Base-by-base conservation (phyloP, 2,888 invertebrate species). In the Drosophila testacea region DNA sequence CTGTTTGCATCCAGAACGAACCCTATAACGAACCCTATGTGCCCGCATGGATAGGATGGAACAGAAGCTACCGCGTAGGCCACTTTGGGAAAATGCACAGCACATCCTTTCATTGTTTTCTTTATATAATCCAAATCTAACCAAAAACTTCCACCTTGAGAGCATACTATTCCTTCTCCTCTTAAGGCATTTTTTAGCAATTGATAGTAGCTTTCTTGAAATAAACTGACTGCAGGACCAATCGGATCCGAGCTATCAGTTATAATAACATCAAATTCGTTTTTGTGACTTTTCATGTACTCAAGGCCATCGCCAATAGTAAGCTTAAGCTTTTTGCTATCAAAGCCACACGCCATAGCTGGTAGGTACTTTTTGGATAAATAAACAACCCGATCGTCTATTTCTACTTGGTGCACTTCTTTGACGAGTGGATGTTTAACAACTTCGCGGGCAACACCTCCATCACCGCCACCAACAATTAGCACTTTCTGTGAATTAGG, bases 211-310 rank as follows among this genome's bases (percentile, higher is more conserved):
- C 95, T 94, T 88, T 96, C 95, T 91, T 93, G 93, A 77, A 94
- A 94, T 0, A 95, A 90, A 74, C 93, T 94, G 9, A 94, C 94
- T 0, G 95, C 95, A 0, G 95, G 95, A 0, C 99, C 99, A 32
- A 99, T 94, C 0, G 99, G 99, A 93, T 99, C 99, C 42, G 98
- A 98, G 75, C 98, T 98, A 92, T 99, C 99, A 0, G 99, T 99
- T 62, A 99, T 98, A 77, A 99, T 98, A 46, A 99, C 97, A 93
- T 99, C 99, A 92, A 98, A 99, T 92, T 97, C 95, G 42, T 95
- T 94, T 64, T 94, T 94, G 90, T 98, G 96, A 56, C 96, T 94
- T 88, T 96, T 96, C 95, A 99, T 96, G 92, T 97, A 99, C 82
- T 98, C 96, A 91, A 98, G 98, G 0, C 99, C 99, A 92, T 99